Conservation (phyloP, 2,113 vertebrate species). For the Sander vitreus region DNA sequence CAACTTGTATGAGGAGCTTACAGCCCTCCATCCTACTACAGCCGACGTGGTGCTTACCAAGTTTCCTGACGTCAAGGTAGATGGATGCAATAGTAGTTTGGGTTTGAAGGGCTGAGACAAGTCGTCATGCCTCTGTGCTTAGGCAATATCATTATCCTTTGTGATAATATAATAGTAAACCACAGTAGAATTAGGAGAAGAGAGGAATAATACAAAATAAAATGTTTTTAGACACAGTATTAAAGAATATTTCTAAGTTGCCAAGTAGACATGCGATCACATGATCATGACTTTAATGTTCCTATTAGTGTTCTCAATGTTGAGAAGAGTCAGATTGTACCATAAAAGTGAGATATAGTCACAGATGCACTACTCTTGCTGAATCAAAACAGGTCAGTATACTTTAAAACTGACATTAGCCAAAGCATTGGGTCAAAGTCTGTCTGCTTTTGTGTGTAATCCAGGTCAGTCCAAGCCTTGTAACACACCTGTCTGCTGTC, state of each 20-base stretch:
- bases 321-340: background rate
- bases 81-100: background rate
- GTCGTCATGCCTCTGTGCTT: background rate
- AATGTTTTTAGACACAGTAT: background rate
- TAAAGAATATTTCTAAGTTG: no score
- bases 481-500: conserved; percentile 16
- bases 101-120: background rate
- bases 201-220: background rate
- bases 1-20: conserved; percentile 94
- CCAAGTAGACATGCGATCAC: no score
- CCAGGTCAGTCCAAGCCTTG: conserved; percentile 33
- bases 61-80: conserved; percentile 92
- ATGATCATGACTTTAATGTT: background rate
- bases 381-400: background rate
- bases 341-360: background rate
- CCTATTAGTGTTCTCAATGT: background rate
- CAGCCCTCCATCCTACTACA: conserved; percentile 94
- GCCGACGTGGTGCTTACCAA: conserved; percentile 93
- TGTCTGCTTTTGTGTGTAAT: conserved; percentile 19
- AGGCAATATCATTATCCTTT: background rate
- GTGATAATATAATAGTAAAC: background rate
- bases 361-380: background rate
- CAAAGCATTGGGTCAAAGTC: conserved; percentile 1
- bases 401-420: background rate
- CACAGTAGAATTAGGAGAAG: background rate